phyloP scores from a whole-genome alignment of 2,113 vertebrate genomes.

The Coryphaenoides rupestris region DNA sequence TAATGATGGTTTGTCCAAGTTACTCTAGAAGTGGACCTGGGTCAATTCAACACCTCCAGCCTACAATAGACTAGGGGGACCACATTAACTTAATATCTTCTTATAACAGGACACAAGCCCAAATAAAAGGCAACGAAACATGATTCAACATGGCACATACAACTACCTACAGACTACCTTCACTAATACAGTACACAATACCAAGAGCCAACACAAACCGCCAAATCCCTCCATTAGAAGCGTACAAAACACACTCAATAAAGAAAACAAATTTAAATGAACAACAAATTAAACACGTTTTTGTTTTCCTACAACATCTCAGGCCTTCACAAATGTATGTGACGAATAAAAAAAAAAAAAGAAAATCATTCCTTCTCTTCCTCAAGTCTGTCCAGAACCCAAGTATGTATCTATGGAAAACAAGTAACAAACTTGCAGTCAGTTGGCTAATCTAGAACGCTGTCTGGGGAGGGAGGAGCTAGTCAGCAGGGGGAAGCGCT shows the following conservation, averaged over 20 bases:
- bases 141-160: background rate
- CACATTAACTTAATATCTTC: no score
- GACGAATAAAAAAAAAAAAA: no score
- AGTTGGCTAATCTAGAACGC: slow-evolving; percentile 20
- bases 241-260: background rate
- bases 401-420: slow-evolving; percentile 73
- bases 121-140: background rate
- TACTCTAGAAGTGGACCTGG: no score
- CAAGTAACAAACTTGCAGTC: slow-evolving; percentile 48
- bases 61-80: no score
- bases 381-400: slow-evolving; percentile 51
- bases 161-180: background rate
- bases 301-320: slow-evolving; percentile 18
- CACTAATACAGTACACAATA: background rate
- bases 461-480: background rate
- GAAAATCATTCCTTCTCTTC: slow-evolving; percentile 45
- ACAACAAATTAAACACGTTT: slow-evolving; percentile 11
- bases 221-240: background rate
- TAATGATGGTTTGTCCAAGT: no score
- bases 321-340: slow-evolving; percentile 13
- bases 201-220: background rate
- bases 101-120: background rate
- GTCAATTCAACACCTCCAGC: no score
- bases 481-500: slow-evolving; percentile 9
- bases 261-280: background rate